Percentiles rank a stretch among this genome's conserved stretches.
Evolutionary conservation across 1,140 invertebrate genomes (phyloP).

Genomic region (Eupristina koningsbergeri): DNA sequence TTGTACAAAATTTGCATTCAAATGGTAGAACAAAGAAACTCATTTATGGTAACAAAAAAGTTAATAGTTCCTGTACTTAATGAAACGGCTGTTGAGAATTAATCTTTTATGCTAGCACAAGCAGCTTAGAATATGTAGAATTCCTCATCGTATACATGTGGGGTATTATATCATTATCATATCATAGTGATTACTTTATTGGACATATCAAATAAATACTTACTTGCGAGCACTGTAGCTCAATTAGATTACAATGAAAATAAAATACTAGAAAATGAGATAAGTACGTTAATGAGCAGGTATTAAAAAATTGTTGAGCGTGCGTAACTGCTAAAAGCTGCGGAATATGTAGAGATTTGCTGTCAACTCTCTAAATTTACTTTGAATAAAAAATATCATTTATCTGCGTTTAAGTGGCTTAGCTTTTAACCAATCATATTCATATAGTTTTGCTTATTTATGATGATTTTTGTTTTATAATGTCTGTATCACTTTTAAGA

Average conservation of each 20-base stretch:
- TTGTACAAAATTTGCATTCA: not conserved
- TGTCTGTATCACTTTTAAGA: no score
- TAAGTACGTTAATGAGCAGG: not conserved
- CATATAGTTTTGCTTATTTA: not conserved
- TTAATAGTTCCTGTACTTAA: constrained; percentile 36
- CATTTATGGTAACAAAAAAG: constrained; percentile 24
- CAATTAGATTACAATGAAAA: constrained; percentile 33
- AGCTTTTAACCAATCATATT: not conserved
- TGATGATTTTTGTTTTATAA: not conserved
- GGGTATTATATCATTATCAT: constrained; percentile 52
- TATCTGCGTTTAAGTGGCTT: not conserved
- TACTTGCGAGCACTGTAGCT: constrained; percentile 58
- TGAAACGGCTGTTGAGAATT: constrained; percentile 23
- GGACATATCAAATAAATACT: constrained; percentile 60
- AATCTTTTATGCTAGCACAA: constrained; percentile 45
- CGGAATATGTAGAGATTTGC: not conserved
- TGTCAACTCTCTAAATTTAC: not conserved
- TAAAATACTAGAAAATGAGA: constrained; percentile 18
- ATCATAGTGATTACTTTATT: constrained; percentile 59
- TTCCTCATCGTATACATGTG: constrained; percentile 52
- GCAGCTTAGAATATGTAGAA: constrained; percentile 49
- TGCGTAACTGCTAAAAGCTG: not conserved
- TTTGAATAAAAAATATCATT: not conserved
- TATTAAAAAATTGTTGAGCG: not conserved
- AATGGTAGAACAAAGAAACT: not conserved